Conservation (phyloP, 2,797 vertebrate species). For the Brachyrhaphis roseni region DNA sequence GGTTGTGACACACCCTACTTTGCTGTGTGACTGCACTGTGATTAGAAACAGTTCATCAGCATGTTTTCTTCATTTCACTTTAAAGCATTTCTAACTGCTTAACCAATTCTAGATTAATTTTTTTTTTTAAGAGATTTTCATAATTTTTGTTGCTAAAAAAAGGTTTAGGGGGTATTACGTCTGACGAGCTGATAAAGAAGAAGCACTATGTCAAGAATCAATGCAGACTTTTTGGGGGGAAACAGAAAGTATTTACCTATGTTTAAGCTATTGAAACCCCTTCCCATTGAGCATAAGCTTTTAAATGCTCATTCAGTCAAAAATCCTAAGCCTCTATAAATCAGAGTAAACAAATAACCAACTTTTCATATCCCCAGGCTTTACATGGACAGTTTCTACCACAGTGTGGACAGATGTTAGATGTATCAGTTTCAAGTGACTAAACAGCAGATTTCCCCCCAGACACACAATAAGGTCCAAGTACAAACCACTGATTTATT, state of each 20-base stretch:
- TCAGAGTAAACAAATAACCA: constrained; percentile 35
- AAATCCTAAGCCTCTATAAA: constrained; percentile 6
- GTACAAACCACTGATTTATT: neutral
- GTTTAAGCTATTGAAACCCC: neutral
- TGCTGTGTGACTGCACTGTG: constrained; percentile 32
- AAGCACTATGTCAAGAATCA: neutral
- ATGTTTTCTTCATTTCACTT: constrained; percentile 36
- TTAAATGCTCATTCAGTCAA: constrained; percentile 26
- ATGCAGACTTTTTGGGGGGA: neutral
- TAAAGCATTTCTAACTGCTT: constrained; percentile 9
- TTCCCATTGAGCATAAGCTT: constrained; percentile 16
- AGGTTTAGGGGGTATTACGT: neutral
- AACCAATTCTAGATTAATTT: neutral
- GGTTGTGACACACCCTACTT: constrained; percentile 52
- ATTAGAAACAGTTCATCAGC: constrained; percentile 42
- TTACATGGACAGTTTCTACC: constrained; percentile 36
- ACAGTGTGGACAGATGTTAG: constrained; percentile 10
- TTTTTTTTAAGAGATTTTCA: constrained; percentile 28
- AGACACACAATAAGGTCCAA: neutral
- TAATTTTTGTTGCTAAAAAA: constrained; percentile 19
- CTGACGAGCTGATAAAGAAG: neutral
- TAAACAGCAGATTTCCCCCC: neutral
- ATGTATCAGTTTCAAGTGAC: constrained; percentile 4
- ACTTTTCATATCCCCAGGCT: constrained; percentile 18
- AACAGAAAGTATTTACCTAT: neutral